Evolutionary conservation across 2,888 invertebrate genomes (phyloP).

Genomic region (Alloscopus bannaensis): DNA sequence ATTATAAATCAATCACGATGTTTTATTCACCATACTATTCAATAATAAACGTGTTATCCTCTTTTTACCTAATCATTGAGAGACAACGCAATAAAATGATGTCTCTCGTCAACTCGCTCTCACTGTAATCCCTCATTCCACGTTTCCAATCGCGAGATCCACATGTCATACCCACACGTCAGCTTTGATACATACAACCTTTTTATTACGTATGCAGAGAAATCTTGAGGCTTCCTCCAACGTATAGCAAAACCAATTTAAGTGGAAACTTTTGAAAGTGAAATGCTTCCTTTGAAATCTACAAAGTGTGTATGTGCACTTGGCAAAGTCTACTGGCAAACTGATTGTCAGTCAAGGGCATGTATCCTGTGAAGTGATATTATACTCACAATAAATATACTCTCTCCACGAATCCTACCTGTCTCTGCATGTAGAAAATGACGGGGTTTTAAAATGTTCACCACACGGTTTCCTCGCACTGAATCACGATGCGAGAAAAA

Average conservation of each 20-base stretch:
- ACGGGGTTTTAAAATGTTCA: no score
- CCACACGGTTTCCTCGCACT: no score
- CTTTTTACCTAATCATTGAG: background rate
- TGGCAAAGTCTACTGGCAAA: background rate
- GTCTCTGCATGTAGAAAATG: no score
- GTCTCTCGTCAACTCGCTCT: background rate
- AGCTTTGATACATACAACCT: background rate
- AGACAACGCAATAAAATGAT: background rate
- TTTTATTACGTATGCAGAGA: background rate
- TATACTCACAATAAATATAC: no score
- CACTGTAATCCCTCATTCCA: background rate
- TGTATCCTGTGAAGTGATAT: no score
- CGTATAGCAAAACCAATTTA: background rate
- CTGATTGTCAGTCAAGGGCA: constrained; percentile 25
- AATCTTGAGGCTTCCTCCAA: background rate
- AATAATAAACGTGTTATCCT: no score
- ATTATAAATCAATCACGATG: background rate
- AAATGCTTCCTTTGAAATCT: background rate
- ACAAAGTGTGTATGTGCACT: background rate
- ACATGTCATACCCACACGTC: background rate
- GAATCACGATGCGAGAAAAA: no score
- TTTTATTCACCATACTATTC: background rate
- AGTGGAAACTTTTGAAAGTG: background rate
- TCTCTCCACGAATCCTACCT: no score
- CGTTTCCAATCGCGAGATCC: background rate